Evolutionary conservation across 2,888 invertebrate species (phyloP), one percentile per base, ranked within the genome.

Genomic region (Diploptera punctata): DNA sequence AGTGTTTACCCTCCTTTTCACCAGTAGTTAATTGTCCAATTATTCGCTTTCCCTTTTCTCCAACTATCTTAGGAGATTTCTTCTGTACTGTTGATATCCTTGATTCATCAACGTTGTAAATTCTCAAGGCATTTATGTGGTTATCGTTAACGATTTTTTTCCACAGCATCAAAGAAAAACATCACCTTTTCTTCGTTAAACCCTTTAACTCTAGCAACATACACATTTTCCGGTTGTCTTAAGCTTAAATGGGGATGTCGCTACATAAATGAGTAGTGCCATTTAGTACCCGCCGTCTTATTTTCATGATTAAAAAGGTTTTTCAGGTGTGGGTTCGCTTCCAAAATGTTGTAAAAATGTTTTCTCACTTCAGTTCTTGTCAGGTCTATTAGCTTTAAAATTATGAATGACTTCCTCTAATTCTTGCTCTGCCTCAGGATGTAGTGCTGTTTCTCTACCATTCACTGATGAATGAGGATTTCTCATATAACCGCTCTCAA

Each of bases 181-280:
- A 69, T 47, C 47, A 77, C 76, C 49, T 73, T 68, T 60, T 75
- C 73, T 68, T 72, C 75, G 54, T 76, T 74, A 52, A 77, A 77
- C 16, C 75, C n/a, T n/a, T n/a, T n/a, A n/a, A n/a, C n/a, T n/a
- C n/a, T n/a, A n/a, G n/a, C n/a, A n/a, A n/a, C n/a, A 2, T 73
- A 75, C 9, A 67, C 77, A 68, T 74, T 75, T 73, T 78, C 77
- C 70, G 75, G 75, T 72, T 74, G 74, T 73, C 77, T 18, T 10
- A 74, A 44, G 68, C 60, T 65, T 18, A 77, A 65, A 31, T 73
- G 43, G 19, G 74, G 70, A 67, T 77, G 72, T 71, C 76, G 52
- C 44, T 67, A 70, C 74, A 77, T 75, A 61, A 71, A 69, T 4
- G 24, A 18, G 26, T 74, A 72, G 31, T 57, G 47, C 70, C 62